Conservation (phyloP, 2,888 invertebrate species). For the Nephrotoma guestfalica region DNA sequence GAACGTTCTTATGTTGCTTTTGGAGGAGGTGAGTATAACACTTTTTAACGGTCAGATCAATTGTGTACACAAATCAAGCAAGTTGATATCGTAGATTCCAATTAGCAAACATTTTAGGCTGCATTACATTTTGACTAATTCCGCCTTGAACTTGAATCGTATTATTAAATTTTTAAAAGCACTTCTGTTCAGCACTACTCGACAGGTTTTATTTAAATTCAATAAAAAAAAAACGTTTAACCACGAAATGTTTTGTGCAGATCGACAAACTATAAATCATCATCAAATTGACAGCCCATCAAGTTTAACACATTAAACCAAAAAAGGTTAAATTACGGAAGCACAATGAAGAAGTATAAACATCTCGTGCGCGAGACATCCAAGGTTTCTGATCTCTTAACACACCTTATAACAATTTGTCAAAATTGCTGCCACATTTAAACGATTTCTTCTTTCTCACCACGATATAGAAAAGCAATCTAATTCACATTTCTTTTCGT, state of each 20-base stretch:
- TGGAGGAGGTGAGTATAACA: too few relatives aligned
- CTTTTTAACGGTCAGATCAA: too few relatives aligned
- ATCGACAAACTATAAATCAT: not conserved
- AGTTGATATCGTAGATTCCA: too few relatives aligned
- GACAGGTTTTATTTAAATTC: not conserved
- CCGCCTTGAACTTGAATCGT: too few relatives aligned
- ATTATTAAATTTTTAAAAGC: too few relatives aligned
- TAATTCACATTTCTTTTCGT: not conserved
- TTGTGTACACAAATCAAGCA: too few relatives aligned
- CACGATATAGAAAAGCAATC: not conserved
- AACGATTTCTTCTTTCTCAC: not conserved
- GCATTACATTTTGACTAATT: too few relatives aligned
- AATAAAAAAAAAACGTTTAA: not conserved
- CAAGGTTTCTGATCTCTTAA: not conserved
- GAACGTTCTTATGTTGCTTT: too few relatives aligned
- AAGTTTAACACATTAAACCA: not conserved
- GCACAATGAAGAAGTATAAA: not conserved
- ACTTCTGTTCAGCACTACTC: too few relatives aligned
- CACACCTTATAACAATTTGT: not conserved
- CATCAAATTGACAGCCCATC: not conserved
- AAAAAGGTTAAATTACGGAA: not conserved
- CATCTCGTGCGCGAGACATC: not conserved
- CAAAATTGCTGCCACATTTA: not conserved
- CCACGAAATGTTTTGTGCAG: not conserved
- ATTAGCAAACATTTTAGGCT: too few relatives aligned